Percentiles rank a stretch among this genome's conserved stretches.
Evolutionary conservation across 2,888 invertebrate genomes (phyloP).

Genomic region (Melanargia galathea): DNA sequence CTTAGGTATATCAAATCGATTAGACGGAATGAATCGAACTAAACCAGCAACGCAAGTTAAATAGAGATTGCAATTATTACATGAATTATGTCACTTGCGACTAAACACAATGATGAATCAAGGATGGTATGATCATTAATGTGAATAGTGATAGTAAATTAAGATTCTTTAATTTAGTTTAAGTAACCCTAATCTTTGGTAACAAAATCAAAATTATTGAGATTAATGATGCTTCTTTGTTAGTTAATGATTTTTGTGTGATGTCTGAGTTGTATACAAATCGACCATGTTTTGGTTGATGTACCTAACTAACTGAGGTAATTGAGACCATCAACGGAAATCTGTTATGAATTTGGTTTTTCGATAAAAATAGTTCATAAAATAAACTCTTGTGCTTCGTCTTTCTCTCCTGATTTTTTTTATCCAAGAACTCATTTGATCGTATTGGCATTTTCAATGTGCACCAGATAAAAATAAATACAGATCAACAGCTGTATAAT

Average conservation of each 20-base stretch:
- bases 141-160: background rate
- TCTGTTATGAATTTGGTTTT: background rate
- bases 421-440: background rate
- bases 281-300: background rate
- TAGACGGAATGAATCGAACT: too few species aligned
- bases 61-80: too few species aligned
- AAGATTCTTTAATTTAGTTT: constrained; percentile 6
- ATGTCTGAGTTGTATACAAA: background rate
- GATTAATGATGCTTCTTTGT: background rate
- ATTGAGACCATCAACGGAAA: background rate
- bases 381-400: background rate
- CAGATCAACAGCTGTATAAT: constrained; percentile 15
- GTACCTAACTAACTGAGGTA: background rate
- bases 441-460: background rate
- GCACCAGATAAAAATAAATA: constrained; percentile 11
- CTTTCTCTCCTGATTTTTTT: background rate
- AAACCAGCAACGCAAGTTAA: too few species aligned
- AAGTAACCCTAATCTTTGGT: background rate
- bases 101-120: background rate
- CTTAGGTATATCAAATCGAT: too few species aligned
- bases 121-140: background rate
- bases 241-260: background rate
- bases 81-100: too few species aligned
- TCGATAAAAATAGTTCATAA: too few species aligned
- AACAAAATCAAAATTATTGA: constrained; percentile 1